A percentile compares a stretch with the other conserved stretches of the same genome.
phyloP scores from a whole-genome alignment of 2,888 invertebrate genomes.

The Biston betularia region DNA sequence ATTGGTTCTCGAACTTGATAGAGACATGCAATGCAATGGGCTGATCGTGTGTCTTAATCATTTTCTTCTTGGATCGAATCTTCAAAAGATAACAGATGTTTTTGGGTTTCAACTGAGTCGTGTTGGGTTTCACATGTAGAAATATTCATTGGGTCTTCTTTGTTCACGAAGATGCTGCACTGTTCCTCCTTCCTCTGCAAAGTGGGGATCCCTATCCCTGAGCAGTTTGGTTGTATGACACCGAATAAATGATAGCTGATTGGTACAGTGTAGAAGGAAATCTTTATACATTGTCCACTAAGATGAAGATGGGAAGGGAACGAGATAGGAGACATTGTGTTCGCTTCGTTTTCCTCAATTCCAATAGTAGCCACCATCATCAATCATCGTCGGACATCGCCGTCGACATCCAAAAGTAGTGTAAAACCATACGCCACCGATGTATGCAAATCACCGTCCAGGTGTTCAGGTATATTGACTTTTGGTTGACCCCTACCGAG shows the following conservation, averaged over 20 bases:
- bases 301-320: no score
- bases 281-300: no score
- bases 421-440: slow-evolving; percentile 43
- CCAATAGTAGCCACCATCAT: slow-evolving; percentile 13
- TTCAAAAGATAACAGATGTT: neutral
- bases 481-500: slow-evolving; percentile 52
- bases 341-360: slow-evolving; percentile 9
- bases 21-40: neutral
- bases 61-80: no score
- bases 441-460: slow-evolving; percentile 54
- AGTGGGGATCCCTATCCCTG: no score
- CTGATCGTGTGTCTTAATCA: no score
- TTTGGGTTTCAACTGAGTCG: no score
- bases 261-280: no score
- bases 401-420: slow-evolving; percentile 34
- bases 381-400: slow-evolving; percentile 4
- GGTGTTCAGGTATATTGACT: slow-evolving; percentile 52
- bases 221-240: no score
- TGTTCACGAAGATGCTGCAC: no score
- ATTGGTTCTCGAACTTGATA: slow-evolving; percentile 35
- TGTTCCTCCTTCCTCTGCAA: no score
- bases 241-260: no score
- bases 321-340: neutral
- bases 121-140: neutral
- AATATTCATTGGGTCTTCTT: no score